Percentiles rank a stretch among this genome's conserved stretches.
phyloP scores from a whole-genome alignment of 2,797 vertebrate genomes.

The Spinus pinus region DNA sequence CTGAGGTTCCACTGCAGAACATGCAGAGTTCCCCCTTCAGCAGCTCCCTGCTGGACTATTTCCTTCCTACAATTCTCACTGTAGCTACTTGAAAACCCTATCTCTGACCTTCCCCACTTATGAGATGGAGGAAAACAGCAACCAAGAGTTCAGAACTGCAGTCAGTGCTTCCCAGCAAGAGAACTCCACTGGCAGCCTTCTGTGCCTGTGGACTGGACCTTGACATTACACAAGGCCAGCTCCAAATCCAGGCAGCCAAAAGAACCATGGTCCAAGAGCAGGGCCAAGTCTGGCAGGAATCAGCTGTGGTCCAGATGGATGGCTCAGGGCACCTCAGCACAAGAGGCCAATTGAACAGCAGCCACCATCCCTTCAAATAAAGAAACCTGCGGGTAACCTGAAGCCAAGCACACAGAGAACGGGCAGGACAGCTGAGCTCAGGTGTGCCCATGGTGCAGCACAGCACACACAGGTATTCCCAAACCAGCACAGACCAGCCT shows the following conservation, averaged over 20 bases:
- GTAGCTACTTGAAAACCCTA: not conserved
- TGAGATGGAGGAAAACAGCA: not conserved
- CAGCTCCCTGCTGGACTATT: not conserved
- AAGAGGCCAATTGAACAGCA: not conserved
- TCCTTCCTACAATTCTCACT: not conserved
- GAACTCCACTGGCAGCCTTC: not conserved
- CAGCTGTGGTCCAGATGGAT: not conserved
- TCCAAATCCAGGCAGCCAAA: not conserved
- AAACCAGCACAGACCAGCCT: not conserved
- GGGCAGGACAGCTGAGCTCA: rapidly evolving
- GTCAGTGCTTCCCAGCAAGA: not conserved
- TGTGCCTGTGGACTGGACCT: not conserved
- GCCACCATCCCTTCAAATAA: not conserved
- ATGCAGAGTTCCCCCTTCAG: not conserved
- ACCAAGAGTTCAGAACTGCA: not conserved
- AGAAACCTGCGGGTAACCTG: not conserved
- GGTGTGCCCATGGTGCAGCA: not conserved
- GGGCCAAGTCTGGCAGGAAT: not conserved
- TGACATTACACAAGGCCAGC: rapidly evolving
- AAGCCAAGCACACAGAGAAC: not conserved
- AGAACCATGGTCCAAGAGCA: not conserved
- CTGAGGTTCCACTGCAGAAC: not conserved
- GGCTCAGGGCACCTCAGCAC: not conserved
- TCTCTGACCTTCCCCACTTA: not conserved
- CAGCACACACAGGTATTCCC: not conserved